Conservation (phyloP, 2,888 invertebrate species). For the Physocephala rufipes region DNA sequence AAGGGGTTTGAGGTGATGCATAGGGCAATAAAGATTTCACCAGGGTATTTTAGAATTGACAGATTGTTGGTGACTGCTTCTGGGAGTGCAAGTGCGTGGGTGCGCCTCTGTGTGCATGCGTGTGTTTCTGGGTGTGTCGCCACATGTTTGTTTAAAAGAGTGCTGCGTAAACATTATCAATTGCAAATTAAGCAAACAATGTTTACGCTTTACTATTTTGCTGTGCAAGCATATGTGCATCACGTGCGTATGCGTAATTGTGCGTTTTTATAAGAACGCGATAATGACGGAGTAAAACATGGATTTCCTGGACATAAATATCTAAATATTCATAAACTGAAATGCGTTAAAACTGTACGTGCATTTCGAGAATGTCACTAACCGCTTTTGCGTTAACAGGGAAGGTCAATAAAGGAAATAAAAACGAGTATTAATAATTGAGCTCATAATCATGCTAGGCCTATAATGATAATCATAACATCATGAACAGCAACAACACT, state of each 20-base stretch:
- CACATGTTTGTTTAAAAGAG: background rate
- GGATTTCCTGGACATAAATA: no score
- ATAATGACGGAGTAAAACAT: no score
- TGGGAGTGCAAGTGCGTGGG: background rate
- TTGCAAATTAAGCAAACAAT: constrained; percentile 36
- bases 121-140: background rate
- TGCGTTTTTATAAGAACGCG: background rate
- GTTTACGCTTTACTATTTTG: background rate
- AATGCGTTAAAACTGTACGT: background rate
- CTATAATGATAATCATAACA: background rate
- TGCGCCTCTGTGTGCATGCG: background rate
- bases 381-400: constrained; percentile 26
- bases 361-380: background rate
- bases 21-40: no score
- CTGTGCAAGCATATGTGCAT: background rate
- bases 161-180: constrained; percentile 35
- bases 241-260: background rate
- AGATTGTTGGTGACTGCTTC: background rate
- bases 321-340: no score
- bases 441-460: background rate
- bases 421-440: constrained; percentile 29
- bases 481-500: constrained; percentile 16
- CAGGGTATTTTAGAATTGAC: background rate
- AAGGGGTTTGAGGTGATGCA: background rate
- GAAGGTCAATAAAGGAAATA: constrained; percentile 25